phyloP scores from a whole-genome alignment of 2,888 invertebrate genomes.

The Pseudococcus longispinus region DNA sequence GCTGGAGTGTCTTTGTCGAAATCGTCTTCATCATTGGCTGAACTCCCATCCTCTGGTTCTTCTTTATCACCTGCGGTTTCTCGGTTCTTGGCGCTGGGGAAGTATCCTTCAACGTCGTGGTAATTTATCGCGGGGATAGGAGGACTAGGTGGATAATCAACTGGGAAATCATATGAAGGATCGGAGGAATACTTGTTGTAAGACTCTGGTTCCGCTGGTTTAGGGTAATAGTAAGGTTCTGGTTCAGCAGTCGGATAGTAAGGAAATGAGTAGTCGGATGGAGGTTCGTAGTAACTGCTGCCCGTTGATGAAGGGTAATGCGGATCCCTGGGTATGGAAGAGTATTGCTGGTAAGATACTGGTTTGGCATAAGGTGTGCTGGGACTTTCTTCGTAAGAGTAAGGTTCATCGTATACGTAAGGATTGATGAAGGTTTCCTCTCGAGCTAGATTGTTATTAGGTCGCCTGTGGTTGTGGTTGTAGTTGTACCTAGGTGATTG shows the following conservation, averaged over 20 bases:
- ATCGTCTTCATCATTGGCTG: constrained; percentile 5
- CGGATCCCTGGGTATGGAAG: not conserved
- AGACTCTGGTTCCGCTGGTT: constrained; percentile 12
- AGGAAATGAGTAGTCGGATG: constrained; percentile 21
- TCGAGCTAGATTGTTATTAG: not conserved
- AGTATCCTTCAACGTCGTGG: not conserved
- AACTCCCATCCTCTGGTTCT: constrained; percentile 32
- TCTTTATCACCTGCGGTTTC: not conserved
- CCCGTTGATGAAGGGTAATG: not conserved
- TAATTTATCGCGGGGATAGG: not conserved
- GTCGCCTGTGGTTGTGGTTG: not conserved
- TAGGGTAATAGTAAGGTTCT: constrained; percentile 13
- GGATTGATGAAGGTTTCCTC: constrained; percentile 13
- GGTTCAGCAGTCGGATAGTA: constrained; percentile 1
- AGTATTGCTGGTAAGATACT: not conserved
- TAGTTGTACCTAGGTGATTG: not conserved
- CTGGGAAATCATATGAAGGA: not conserved
- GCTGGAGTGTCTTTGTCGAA: not conserved
- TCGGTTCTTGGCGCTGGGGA: not conserved
- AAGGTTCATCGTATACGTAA: constrained; percentile 13
- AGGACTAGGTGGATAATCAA: not conserved
- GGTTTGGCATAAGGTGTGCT: constrained; percentile 28
- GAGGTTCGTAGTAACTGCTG: constrained; percentile 24
- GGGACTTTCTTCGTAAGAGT: constrained; percentile 17
- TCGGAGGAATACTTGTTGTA: not conserved